Percentiles rank a stretch among this genome's conserved stretches.
Conservation (phyloP, 1,140 invertebrate genomes). For the Rhyzopertha dominica region DNA sequence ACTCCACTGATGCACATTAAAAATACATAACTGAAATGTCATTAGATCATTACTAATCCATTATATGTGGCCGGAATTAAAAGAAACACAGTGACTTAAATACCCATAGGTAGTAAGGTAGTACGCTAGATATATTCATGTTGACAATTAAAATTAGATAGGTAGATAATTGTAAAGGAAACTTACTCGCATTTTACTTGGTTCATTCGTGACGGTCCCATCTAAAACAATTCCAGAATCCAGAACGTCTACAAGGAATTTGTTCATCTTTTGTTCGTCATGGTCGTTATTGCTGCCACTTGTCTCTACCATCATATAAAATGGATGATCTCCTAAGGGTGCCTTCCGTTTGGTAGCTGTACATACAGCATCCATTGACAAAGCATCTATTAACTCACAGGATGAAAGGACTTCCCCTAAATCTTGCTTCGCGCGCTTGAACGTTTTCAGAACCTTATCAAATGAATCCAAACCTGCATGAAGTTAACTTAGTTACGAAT, state of each 20-base stretch:
- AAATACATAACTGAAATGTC: no score
- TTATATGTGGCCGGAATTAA: no score
- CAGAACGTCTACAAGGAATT: slow-evolving; percentile 73
- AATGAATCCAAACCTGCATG: slow-evolving; percentile 66
- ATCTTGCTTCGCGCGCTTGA: slow-evolving; percentile 63
- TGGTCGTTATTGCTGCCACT: slow-evolving; percentile 76
- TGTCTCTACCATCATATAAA: slow-evolving; percentile 90
- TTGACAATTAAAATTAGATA: neutral
- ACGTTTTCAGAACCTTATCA: slow-evolving; percentile 70
- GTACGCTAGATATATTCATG: no score
- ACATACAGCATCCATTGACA: slow-evolving; percentile 58
- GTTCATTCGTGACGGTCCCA: slow-evolving; percentile 78
- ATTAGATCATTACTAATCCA: no score
- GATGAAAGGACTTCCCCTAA: slow-evolving; percentile 89
- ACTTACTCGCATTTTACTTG: slow-evolving; percentile 66
- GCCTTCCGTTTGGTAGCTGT: slow-evolving; percentile 59
- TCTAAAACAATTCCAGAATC: slow-evolving; percentile 65
- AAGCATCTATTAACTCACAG: slow-evolving; percentile 85
- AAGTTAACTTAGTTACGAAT: slow-evolving; percentile 4
- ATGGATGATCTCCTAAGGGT: slow-evolving; percentile 64
- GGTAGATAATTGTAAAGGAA: slow-evolving; percentile 1
- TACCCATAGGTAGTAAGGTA: no score
- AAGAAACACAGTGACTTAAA: no score
- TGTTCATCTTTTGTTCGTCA: slow-evolving; percentile 81
- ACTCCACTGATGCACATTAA: no score